Evolutionary conservation across 2,113 vertebrate species (phyloP).

Genomic region (Pogona vitticeps): DNA sequence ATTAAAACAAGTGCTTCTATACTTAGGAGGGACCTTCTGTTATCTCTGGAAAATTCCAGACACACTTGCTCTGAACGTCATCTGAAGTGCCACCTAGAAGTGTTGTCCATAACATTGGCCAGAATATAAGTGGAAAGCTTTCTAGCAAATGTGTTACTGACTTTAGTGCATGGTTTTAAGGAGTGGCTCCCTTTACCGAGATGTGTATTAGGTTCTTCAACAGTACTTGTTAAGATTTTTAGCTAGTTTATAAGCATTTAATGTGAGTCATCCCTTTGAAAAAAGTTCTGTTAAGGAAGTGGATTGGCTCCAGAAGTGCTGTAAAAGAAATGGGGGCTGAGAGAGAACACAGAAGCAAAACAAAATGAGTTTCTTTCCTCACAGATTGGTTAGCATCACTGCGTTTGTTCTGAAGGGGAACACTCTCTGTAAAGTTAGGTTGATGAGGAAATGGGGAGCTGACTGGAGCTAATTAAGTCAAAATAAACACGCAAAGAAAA

Average conservation of each 20-base stretch:
- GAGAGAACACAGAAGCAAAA: neutral
- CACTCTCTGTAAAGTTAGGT: neutral
- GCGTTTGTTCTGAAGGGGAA: neutral
- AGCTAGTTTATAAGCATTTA: constrained; percentile 19
- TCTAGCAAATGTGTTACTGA: constrained; percentile 57
- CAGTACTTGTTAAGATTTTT: neutral
- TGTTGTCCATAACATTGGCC: constrained; percentile 63
- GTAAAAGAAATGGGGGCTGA: neutral
- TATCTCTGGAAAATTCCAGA: constrained; percentile 75
- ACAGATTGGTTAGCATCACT: neutral
- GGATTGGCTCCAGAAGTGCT: fast-evolving
- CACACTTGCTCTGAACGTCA: constrained; percentile 62
- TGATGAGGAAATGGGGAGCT: neutral
- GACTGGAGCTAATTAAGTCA: too few relatives aligned
- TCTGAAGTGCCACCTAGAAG: constrained; percentile 66
- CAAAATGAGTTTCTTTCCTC: neutral
- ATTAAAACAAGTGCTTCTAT: constrained; percentile 74
- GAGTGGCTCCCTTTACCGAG: neutral
- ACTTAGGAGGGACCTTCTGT: constrained; percentile 68
- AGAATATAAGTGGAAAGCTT: constrained; percentile 65
- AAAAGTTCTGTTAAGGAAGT: fast-evolving
- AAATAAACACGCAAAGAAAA: too few relatives aligned
- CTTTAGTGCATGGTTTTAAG: neutral
- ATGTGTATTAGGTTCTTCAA: constrained; percentile 15
- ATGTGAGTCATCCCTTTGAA: neutral